A percentile compares a stretch with the other conserved stretches of the same genome.
Evolutionary conservation across 2,113 vertebrate genomes (phyloP).

Genomic region (Oenanthe oenanthe): DNA sequence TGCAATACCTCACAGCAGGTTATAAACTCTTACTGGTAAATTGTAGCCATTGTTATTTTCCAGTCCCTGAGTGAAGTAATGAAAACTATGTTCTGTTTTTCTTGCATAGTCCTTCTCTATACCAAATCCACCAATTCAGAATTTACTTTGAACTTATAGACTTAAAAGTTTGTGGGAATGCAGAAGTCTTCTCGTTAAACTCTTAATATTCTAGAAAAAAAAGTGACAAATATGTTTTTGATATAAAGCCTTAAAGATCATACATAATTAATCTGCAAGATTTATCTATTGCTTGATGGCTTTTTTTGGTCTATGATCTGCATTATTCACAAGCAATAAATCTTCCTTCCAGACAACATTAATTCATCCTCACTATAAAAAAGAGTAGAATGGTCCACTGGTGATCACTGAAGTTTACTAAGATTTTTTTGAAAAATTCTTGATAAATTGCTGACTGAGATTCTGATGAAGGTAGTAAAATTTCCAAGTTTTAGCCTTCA

Average conservation of each 20-base stretch:
- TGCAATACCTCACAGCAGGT: background rate
- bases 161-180: background rate
- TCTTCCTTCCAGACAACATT: background rate
- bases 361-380: background rate
- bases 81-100: background rate
- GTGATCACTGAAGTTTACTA: background rate
- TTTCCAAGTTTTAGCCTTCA: background rate
- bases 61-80: background rate
- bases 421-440: background rate
- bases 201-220: background rate
- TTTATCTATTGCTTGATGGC: background rate
- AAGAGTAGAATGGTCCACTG: background rate
- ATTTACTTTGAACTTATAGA: background rate
- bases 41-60: background rate
- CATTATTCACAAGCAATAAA: background rate
- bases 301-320: background rate
- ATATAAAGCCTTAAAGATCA: background rate
- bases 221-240: background rate
- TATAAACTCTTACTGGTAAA: background rate
- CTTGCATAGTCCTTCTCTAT: background rate
- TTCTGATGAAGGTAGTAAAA: background rate
- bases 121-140: accelerated
- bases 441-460: background rate
- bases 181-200: background rate
- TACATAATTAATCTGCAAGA: background rate